Evolutionary conservation across 2,888 invertebrate species (phyloP).

Genomic region (Himalopsyche kuldschensis): DNA sequence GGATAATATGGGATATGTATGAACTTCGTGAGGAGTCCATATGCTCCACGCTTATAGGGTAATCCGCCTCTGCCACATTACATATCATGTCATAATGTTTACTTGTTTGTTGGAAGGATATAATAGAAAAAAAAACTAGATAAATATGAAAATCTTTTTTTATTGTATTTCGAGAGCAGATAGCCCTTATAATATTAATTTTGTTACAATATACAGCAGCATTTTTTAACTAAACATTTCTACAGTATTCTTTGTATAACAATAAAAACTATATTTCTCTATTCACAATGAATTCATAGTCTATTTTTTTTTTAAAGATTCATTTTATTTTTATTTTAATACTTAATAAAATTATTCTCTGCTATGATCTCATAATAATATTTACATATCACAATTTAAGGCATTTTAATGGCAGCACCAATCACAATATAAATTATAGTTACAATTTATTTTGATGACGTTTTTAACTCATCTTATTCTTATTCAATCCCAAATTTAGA

Average conservation of each 20-base stretch:
- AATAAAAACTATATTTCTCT: background rate
- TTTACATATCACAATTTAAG: slow-evolving; percentile 40
- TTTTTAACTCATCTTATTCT: background rate
- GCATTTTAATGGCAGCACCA: slow-evolving; percentile 30
- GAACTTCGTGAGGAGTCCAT: too few species aligned
- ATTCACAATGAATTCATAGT: background rate
- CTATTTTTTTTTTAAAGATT: slow-evolving; percentile 14
- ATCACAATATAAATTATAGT: slow-evolving; percentile 3
- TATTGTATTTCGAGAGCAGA: background rate
- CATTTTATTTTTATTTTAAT: background rate
- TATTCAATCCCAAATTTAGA: background rate
- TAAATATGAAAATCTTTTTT: background rate
- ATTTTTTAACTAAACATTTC: slow-evolving; percentile 15
- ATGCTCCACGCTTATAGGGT: too few species aligned
- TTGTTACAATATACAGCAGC: background rate
- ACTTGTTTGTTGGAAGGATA: too few species aligned
- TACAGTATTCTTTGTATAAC: slow-evolving; percentile 11
- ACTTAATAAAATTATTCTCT: slow-evolving; percentile 1
- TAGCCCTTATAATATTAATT: background rate
- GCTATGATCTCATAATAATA: slow-evolving; percentile 16
- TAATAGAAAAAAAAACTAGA: background rate
- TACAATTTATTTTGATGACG: background rate
- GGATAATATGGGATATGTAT: too few species aligned
- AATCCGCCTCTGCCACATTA: too few species aligned
- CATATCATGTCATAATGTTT: too few species aligned